A percentile compares a stretch with the other conserved stretches of the same genome.
phyloP scores from a whole-genome alignment of 64 coral and sea anemone genomes.

The Stichodactyla helianthus region DNA sequence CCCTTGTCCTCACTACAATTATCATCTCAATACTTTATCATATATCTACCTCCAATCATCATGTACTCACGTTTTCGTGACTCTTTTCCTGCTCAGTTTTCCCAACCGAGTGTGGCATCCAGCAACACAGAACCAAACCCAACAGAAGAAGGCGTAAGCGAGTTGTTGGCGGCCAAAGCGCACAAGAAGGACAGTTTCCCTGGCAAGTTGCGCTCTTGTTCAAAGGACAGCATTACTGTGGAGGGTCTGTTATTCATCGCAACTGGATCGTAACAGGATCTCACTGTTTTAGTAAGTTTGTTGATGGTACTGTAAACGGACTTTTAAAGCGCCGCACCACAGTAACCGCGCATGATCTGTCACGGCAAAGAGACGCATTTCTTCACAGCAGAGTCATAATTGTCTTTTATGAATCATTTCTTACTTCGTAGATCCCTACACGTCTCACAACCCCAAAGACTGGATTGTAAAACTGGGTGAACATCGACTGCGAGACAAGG shows the following conservation, averaged over 20 bases:
- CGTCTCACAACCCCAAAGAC: slow-evolving; percentile 36
- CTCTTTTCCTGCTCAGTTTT: background rate
- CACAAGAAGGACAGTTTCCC: slow-evolving; percentile 46
- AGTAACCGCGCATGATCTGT: no score
- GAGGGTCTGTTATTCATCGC: slow-evolving; percentile 34
- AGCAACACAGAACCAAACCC: background rate
- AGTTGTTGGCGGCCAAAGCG: slow-evolving; percentile 41
- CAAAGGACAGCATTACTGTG: slow-evolving; percentile 55
- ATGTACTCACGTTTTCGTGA: background rate
- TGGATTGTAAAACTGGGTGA: slow-evolving; percentile 44
- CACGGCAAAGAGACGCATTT: no score
- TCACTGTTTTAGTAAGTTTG: slow-evolving; percentile 61
- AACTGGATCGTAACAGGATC: slow-evolving; percentile 38
- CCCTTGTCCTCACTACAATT: no score
- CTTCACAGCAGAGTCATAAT: no score
- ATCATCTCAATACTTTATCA: no score
- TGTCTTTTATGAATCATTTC: no score
- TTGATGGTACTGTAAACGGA: background rate
- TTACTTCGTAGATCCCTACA: slow-evolving; percentile 31
- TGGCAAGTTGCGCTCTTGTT: slow-evolving; percentile 50
- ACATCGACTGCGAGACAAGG: slow-evolving; percentile 5
- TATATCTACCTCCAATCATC: no score
- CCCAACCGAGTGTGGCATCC: background rate
- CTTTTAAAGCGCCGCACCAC: no score
- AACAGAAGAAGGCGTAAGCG: slow-evolving; percentile 19